phyloP scores from a whole-genome alignment of 2,113 vertebrate species.

The Siniperca chuatsi region DNA sequence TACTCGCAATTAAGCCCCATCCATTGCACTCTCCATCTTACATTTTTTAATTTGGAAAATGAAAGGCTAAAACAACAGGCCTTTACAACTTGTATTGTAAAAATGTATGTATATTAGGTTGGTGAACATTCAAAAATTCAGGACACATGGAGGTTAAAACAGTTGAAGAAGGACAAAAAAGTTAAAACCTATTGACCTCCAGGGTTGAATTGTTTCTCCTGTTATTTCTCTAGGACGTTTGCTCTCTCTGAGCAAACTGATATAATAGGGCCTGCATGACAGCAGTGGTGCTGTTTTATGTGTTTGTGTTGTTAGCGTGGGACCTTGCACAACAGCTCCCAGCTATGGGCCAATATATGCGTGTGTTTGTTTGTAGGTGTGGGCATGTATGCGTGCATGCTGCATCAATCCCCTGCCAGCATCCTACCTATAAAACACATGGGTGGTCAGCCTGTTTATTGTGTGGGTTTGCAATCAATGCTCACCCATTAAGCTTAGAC shows the following conservation, averaged over 20 bases:
- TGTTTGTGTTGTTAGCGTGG: slow-evolving; percentile 60
- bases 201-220: slow-evolving; percentile 48
- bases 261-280: slow-evolving; percentile 57
- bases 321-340: slow-evolving; percentile 56
- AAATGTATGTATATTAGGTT: neutral
- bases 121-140: slow-evolving; percentile 1
- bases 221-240: slow-evolving; percentile 51
- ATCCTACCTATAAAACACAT: slow-evolving; percentile 76
- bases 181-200: slow-evolving; percentile 13
- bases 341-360: slow-evolving; percentile 57
- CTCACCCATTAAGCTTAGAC: slow-evolving; percentile 46
- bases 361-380: slow-evolving; percentile 44
- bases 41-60: slow-evolving; percentile 22
- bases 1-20: slow-evolving; percentile 20
- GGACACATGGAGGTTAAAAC: neutral
- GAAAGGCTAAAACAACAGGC: neutral
- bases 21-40: neutral
- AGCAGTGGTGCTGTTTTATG: slow-evolving; percentile 73
- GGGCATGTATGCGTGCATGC: slow-evolving; percentile 41
- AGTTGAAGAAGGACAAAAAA: slow-evolving; percentile 5
- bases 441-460: slow-evolving; percentile 79
- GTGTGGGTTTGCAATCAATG: slow-evolving; percentile 63
- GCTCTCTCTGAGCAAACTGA: slow-evolving; percentile 53
- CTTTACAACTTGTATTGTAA: neutral
- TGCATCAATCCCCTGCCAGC: slow-evolving; percentile 55